Base-by-base conservation (phyloP, 2,888 invertebrate genomes). In the Acanthosepion lycidas region DNA sequence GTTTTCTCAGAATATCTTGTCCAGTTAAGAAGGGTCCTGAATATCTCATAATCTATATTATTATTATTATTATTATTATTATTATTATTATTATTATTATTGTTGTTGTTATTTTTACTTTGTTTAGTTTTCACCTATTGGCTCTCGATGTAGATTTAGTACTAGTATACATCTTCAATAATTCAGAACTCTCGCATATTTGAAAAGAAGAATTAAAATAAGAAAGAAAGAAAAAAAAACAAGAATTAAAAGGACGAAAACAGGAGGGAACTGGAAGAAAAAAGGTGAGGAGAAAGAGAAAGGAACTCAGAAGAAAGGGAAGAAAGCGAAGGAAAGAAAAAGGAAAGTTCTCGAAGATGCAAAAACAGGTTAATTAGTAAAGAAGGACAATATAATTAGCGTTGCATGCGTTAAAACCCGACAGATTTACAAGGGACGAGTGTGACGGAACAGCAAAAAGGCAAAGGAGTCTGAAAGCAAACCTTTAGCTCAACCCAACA, bases 351-450 rank as follows among this genome's bases (percentile, higher is more conserved):
- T 49, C 12, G 48, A 28, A 92, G 48, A 28, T 8, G 1, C n/a
- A n/a, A n/a, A 78, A 78, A 78, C 33, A 5, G 78, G 78, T 78
- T 78, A 78, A 78, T 78, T 78, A 78, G 78, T 12, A 15, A n/a
- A n/a, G 78, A 78, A 78, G 78, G 78, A 78, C 78, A 78, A 78
- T 78, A n/a, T 78, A n/a, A 78, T 78, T 78, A 78, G 78, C 18
- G n/a, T 33, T 78, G 78, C n/a, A 78, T 78, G 78, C 15, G n/a
- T 78, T 78, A 78, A n/a, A 78, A 78, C n/a, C 15, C 15, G 78
- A 18, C n/a, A 78, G 78, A 78, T 78, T 78, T 78, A 78, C 78
- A n/a, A 33, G 78, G n/a, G 15, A 78, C 9, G 78, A 15, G n/a
- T n/a, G n/a, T 33, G 78, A 78, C 78, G n/a, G 15, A 18, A 78